Base-by-base conservation (phyloP, 1,140 invertebrate species). In the Trichonephila inaurata region DNA sequence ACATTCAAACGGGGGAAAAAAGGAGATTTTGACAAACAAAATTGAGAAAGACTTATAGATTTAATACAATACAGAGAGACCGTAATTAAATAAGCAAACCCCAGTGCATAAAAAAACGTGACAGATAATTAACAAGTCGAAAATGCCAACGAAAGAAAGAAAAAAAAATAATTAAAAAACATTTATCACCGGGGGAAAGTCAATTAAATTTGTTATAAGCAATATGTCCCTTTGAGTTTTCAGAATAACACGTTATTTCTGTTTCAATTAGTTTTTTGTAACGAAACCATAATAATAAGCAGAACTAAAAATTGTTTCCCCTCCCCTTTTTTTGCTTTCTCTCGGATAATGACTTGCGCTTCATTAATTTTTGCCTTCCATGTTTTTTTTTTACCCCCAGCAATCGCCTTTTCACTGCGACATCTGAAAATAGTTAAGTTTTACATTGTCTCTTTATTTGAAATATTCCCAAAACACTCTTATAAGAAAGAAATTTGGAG, bases 311-410 rank as follows among this genome's bases (percentile, higher is more conserved):
- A 33, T 18, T 33, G 16, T 33, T 77, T 18, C 12, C 14, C 12
- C 28, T 28, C 24, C 24, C 2, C 5, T 16, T 16, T 77, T n/a
- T 28, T 77, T 77, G 24, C 28, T 24, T 77, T 77, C 28, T 6
- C 18, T 18, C 28, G 33, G 24, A 33, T 77, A 77, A 77, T 77
- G 69, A 77, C 69, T 77, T 77, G 69, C 10, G 33, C 24, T 77
- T 77, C 69, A 77, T 77, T 77, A 77, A 77, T 77, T 77, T 28
- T 77, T 77, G 69, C 28, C 28, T 77, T 77, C 16, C 28, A 1
- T n/a, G n/a, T 19, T 18, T 16, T 77, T 40, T 77, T 40, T 18
- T 28, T 1, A 4, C 18, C 10, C 14, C 69, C 33, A 18, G 69
- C 69, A 69, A 69, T 69, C 66, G 24, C 3, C 66, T 77, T 40